Evolutionary conservation across 2,888 invertebrate species (phyloP).

Genomic region (Elmis aenea): DNA sequence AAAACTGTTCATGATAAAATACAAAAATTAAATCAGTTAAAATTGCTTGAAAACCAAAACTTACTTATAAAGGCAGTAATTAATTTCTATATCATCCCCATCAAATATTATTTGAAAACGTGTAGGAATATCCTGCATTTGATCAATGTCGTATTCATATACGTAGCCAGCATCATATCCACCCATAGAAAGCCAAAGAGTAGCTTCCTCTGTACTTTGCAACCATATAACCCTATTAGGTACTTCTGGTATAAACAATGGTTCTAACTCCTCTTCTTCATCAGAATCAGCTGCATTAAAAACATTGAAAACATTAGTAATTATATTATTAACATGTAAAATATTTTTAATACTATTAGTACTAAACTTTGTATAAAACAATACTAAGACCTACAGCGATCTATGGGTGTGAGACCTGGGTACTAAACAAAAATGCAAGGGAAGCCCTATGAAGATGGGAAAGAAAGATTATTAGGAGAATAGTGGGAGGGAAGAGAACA

Average conservation of each 20-base stretch:
- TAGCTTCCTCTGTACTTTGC: conserved; percentile 49
- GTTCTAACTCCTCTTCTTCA: conserved; percentile 51
- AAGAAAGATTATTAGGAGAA: too few relatives aligned
- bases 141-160: conserved; percentile 54
- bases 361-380: too few relatives aligned
- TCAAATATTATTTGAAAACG: conserved; percentile 49
- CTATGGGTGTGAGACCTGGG: too few relatives aligned
- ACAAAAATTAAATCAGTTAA: too few relatives aligned
- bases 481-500: too few relatives aligned
- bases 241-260: conserved; percentile 52
- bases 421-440: too few relatives aligned
- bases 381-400: too few relatives aligned
- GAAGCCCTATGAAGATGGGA: too few relatives aligned
- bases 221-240: conserved; percentile 57
- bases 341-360: too few relatives aligned
- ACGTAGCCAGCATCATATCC: conserved; percentile 65
- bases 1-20: too few relatives aligned
- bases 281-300: conserved; percentile 58
- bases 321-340: too few relatives aligned
- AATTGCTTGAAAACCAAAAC: conserved; percentile 21
- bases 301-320: too few relatives aligned
- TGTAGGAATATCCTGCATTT: conserved; percentile 43
- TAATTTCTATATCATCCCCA: conserved; percentile 55
- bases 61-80: conserved; percentile 52
- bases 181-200: conserved; percentile 58